Conservation (phyloP, 2,113 vertebrate species). For the Sclerurus mexicanus region DNA sequence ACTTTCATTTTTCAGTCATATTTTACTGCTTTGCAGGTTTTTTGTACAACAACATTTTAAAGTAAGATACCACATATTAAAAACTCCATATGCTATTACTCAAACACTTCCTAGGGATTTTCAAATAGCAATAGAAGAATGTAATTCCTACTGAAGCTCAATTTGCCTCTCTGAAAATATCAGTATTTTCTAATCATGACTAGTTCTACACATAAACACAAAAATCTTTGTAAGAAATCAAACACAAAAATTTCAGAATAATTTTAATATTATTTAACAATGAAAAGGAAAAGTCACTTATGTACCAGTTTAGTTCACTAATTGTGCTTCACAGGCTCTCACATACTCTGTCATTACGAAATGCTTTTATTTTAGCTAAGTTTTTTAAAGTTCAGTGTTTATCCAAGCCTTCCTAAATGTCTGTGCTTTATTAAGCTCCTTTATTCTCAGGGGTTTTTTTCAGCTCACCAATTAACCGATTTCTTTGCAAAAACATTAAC, state of each 20-base stretch:
- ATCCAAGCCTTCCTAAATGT: background rate
- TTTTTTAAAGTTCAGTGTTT: background rate
- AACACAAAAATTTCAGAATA: background rate
- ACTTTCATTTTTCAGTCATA: background rate
- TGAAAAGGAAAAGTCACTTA: background rate
- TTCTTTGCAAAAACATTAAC: background rate
- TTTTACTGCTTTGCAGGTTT: background rate
- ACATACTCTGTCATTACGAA: background rate
- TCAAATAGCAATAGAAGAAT: background rate
- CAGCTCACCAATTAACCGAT: background rate
- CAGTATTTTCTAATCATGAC: background rate
- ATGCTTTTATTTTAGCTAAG: background rate
- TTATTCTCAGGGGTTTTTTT: background rate
- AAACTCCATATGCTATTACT: background rate
- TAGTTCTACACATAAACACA: background rate
- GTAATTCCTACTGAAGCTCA: background rate
- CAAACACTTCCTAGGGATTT: background rate
- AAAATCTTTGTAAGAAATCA: background rate
- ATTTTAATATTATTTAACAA: background rate
- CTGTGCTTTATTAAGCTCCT: background rate
- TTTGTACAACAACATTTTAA: background rate
- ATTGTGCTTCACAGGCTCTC: background rate
- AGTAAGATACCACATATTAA: background rate
- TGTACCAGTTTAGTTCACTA: background rate
- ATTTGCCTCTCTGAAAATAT: background rate